Evolutionary conservation across 2,113 vertebrate genomes (phyloP).

Genomic region (Aramus guarauna): DNA sequence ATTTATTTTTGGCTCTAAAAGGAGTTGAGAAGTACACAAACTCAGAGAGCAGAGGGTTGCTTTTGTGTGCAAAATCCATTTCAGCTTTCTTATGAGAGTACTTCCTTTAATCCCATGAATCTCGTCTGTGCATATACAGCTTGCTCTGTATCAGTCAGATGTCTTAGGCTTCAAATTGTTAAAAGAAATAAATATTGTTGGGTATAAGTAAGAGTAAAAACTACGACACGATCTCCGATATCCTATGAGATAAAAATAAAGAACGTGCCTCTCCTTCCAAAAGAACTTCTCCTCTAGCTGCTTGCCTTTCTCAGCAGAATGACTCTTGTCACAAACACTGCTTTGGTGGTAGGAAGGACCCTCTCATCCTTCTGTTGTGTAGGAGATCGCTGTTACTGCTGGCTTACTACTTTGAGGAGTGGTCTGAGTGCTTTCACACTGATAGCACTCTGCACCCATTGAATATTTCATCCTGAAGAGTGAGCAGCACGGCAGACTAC

Average conservation of each 20-base stretch:
- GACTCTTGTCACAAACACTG: not conserved
- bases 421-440: not conserved
- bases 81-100: not conserved
- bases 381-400: not conserved
- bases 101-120: not conserved
- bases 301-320: not conserved
- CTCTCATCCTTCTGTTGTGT: not conserved
- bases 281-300: not conserved
- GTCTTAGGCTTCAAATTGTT: not conserved
- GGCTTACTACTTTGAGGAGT: not conserved
- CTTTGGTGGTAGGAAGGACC: not conserved
- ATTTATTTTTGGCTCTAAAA: not conserved
- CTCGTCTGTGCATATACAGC: not conserved
- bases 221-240: not conserved
- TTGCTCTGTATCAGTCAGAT: not conserved
- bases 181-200: not conserved
- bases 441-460: not conserved
- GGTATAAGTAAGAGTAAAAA: not conserved
- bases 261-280: fast-evolving
- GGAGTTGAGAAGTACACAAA: not conserved
- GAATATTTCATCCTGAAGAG: not conserved
- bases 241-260: not conserved
- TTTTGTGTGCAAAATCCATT: not conserved
- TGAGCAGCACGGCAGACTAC: not conserved
- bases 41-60: not conserved